A percentile compares a stretch with the other conserved stretches of the same genome.
phyloP scores from a whole-genome alignment of 2,888 invertebrate species.

The Cosmia pyralina region DNA sequence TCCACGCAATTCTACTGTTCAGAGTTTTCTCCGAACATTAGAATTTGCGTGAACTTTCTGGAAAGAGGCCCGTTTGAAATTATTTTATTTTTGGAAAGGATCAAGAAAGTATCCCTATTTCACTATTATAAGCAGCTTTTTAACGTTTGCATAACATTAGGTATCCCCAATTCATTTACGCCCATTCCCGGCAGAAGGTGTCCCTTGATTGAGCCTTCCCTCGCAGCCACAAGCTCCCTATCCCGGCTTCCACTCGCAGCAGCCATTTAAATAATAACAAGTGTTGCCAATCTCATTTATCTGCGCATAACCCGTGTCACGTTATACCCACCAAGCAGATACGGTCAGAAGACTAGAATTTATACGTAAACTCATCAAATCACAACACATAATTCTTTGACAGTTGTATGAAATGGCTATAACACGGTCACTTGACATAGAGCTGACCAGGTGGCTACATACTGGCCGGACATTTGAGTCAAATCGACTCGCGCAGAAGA shows the following conservation, averaged over 20 bases:
- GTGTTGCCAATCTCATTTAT: conserved; percentile 50
- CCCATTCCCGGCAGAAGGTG: background rate
- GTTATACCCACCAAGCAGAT: background rate
- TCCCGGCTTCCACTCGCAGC: conserved; percentile 11
- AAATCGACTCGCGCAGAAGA: background rate
- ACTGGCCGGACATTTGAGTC: background rate
- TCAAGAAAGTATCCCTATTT: background rate
- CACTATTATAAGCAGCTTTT: background rate
- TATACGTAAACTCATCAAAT: background rate
- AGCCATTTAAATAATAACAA: conserved; percentile 51
- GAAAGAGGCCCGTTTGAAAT: background rate
- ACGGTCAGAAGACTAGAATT: background rate
- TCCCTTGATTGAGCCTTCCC: conserved; percentile 4
- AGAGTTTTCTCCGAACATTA: background rate
- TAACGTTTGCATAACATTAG: background rate
- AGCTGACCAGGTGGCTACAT: too few species aligned
- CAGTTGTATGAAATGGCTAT: background rate
- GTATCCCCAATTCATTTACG: background rate
- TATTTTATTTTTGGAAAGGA: background rate
- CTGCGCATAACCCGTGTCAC: conserved; percentile 19
- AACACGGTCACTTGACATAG: too few species aligned
- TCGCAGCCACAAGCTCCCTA: conserved; percentile 7
- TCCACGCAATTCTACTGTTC: background rate
- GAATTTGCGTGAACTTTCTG: background rate
- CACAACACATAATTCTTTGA: background rate